Evolutionary conservation across 2,113 vertebrate genomes (phyloP).

Genomic region (Podarcis cretensis): DNA sequence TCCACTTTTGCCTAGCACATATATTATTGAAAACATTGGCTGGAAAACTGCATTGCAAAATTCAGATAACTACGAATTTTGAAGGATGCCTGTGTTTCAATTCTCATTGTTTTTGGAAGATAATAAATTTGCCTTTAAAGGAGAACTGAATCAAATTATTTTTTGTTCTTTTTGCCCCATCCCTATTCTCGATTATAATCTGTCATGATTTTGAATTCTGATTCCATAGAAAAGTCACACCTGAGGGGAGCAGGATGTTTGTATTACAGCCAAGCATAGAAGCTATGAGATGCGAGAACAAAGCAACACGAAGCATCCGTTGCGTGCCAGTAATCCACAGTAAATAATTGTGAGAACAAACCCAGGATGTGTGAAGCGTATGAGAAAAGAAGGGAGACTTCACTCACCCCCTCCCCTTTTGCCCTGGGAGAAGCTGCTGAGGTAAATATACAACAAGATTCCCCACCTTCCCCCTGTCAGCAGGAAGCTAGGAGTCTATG

Average conservation of each 20-base stretch:
- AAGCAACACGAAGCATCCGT: background rate
- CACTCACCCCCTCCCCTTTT: background rate
- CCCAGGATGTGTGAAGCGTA: background rate
- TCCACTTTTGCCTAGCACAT: too few species aligned
- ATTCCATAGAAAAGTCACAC: background rate
- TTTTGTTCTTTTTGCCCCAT: too few species aligned
- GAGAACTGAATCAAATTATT: too few species aligned
- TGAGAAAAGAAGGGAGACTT: background rate
- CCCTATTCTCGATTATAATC: background rate
- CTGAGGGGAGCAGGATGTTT: background rate
- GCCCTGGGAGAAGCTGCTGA: slow-evolving; percentile 3
- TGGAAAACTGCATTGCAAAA: too few species aligned
- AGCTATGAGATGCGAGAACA: slow-evolving; percentile 2
- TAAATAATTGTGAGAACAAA: background rate
- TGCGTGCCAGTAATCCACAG: background rate
- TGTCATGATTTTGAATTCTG: background rate
- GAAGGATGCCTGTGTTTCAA: too few species aligned
- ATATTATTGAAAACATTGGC: too few species aligned
- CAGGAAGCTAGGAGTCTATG: slow-evolving; percentile 31
- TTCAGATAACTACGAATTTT: too few species aligned
- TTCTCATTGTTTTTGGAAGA: too few species aligned
- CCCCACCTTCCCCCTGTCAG: background rate
- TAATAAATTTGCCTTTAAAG: too few species aligned
- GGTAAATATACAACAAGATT: background rate
- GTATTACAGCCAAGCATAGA: background rate